These are phyloP conservation scores for Ooceraea biroi DNA, from an alignment of 1,140 invertebrate genomes.

Conservation along the genomic window DNA sequence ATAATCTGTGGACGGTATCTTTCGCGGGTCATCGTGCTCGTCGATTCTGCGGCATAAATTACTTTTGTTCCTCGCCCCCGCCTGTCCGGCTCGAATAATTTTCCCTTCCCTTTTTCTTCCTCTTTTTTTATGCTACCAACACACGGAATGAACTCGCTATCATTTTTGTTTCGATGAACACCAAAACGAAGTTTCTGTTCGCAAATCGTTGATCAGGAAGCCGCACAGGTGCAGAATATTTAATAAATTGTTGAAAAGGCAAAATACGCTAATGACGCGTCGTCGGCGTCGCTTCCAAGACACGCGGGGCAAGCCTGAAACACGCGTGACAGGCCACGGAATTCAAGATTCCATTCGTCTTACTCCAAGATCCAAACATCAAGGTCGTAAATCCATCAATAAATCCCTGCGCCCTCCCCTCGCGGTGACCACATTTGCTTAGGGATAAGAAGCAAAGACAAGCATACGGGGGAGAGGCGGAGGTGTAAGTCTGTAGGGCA, in stretches of 20 bases:
- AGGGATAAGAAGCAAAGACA: conserved; percentile 84
- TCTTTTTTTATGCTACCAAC: conserved; percentile 12
- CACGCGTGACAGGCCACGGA: conserved; percentile 65
- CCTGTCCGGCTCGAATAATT: background rate
- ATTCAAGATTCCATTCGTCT: conserved; percentile 76
- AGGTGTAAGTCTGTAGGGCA: conserved; percentile 81
- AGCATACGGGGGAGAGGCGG: conserved; percentile 73
- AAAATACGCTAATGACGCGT: background rate
- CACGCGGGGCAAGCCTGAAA: conserved; percentile 53
- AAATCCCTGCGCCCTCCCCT: conserved; percentile 79
- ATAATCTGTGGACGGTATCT: conserved; percentile 67
- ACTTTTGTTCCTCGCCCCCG: conserved; percentile 3
- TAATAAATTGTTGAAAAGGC: background rate
- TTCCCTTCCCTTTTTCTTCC: too few relatives aligned
- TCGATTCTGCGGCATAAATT: conserved; percentile 45
- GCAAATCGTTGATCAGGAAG: too few relatives aligned
- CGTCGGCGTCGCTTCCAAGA: background rate
- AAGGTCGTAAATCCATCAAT: conserved; percentile 84
- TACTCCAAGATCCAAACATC: conserved; percentile 74
- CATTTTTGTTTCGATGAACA: too few relatives aligned
- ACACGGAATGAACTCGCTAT: too few relatives aligned
- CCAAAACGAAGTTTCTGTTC: too few relatives aligned
- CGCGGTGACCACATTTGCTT: conserved; percentile 82
- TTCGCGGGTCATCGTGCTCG: conserved; percentile 41
- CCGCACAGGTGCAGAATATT: background rate